phyloP scores from a whole-genome alignment of 1,140 invertebrate species.

The Asbolus verrucosus region DNA sequence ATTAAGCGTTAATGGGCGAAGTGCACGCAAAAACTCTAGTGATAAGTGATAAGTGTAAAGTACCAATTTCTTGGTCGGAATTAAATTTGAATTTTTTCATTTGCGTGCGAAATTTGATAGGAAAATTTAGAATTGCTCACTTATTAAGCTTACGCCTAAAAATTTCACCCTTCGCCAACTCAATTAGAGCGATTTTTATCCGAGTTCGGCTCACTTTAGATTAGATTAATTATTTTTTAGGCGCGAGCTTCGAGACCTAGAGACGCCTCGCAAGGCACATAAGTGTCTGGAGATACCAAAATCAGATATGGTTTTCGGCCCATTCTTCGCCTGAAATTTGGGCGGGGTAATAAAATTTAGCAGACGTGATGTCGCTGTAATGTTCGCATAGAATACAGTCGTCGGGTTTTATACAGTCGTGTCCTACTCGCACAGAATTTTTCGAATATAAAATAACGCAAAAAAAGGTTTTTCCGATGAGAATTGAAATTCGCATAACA shows the following conservation, averaged over 20 bases:
- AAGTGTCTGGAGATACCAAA: not conserved
- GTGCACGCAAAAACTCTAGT: constrained; percentile 11
- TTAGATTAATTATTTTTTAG: not conserved
- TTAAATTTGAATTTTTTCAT: constrained; percentile 15
- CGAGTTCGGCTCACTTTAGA: not conserved
- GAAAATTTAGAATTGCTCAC: not conserved
- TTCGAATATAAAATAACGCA: constrained; percentile 38
- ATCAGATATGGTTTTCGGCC: constrained; percentile 10
- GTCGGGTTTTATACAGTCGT: constrained; percentile 1
- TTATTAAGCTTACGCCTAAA: constrained; percentile 13
- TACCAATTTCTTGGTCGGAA: not conserved
- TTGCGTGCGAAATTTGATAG: constrained; percentile 10
- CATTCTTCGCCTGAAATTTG: constrained; percentile 1
- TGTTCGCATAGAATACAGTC: constrained; percentile 22
- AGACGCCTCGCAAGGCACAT: not conserved
- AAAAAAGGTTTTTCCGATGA: constrained; percentile 41
- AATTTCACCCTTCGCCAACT: too few species aligned
- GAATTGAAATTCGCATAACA: constrained; percentile 47
- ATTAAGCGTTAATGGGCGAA: constrained; percentile 14
- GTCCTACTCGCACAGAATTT: constrained; percentile 9
- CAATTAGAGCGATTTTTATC: constrained; percentile 20
- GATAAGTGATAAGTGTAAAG: constrained; percentile 7
- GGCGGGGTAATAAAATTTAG: constrained; percentile 22
- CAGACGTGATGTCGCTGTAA: constrained; percentile 27
- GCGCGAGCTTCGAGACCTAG: not conserved